phyloP scores from a whole-genome alignment of 2,888 invertebrate genomes.

The Oeneis ivallda region DNA sequence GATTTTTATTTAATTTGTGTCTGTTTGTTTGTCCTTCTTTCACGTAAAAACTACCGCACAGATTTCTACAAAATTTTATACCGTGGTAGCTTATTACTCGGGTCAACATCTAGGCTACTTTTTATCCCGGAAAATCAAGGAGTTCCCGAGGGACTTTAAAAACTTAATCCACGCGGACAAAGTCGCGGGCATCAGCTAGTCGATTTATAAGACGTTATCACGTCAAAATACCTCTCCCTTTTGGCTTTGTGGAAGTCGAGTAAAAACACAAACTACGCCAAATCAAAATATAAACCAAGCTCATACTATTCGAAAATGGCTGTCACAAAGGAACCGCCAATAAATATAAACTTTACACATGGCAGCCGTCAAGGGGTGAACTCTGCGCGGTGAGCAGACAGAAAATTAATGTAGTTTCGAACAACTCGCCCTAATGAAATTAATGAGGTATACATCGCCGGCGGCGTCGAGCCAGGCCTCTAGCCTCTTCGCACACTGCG shows the following conservation, averaged over 20 bases:
- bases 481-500: neutral
- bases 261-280: neutral
- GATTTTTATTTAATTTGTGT: too few relatives aligned
- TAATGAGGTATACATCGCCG: slow-evolving; percentile 43
- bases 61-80: too few relatives aligned
- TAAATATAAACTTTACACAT: slow-evolving; percentile 40
- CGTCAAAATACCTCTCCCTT: too few relatives aligned
- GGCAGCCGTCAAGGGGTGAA: slow-evolving; percentile 36
- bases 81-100: too few relatives aligned
- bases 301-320: neutral
- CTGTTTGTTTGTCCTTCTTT: too few relatives aligned
- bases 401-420: slow-evolving; percentile 46
- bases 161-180: too few relatives aligned
- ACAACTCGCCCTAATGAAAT: slow-evolving; percentile 47
- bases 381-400: slow-evolving; percentile 28
- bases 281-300: neutral
- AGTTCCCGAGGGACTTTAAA: too few relatives aligned
- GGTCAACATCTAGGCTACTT: too few relatives aligned
- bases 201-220: neutral
- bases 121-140: too few relatives aligned
- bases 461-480: slow-evolving; percentile 20
- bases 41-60: too few relatives aligned
- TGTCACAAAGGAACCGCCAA: slow-evolving; percentile 14
- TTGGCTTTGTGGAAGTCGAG: too few relatives aligned
- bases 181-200: too few relatives aligned